Conservation (phyloP, 2,888 invertebrate genomes). For the Axea sp. region DNA sequence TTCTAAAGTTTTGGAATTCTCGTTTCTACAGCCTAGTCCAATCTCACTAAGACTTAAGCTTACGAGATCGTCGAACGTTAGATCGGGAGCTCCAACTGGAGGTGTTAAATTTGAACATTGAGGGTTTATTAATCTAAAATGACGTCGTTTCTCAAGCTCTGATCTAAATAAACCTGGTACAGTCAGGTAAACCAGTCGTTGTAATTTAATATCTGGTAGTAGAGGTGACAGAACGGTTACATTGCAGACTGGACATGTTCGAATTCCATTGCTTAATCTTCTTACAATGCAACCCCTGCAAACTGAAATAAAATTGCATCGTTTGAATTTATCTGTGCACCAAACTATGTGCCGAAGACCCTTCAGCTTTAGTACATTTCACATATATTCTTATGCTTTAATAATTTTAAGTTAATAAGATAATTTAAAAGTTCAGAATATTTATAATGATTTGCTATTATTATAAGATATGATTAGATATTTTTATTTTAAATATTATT, state of each 20-base stretch:
- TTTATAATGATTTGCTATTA: no score
- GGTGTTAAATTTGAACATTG: constrained; percentile 69
- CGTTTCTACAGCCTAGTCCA: constrained; percentile 12
- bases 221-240: constrained; percentile 68
- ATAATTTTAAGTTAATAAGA: no score
- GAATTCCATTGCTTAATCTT: constrained; percentile 70
- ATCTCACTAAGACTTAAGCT: constrained; percentile 72
- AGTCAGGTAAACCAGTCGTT: constrained; percentile 72
- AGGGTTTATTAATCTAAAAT: constrained; percentile 72
- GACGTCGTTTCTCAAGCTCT: constrained; percentile 72
- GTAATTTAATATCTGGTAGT: constrained; percentile 70
- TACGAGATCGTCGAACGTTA: constrained; percentile 72
- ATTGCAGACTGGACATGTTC: constrained; percentile 73
- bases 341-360: no score
- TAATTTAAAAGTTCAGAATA: no score
- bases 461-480: no score
- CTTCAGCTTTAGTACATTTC: no score
- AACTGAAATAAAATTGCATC: constrained; percentile 66
- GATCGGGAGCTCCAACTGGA: constrained; percentile 70
- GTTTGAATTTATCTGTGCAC: no score
- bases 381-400: no score
- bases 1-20: constrained; percentile 24
- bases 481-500: no score
- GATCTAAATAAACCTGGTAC: constrained; percentile 75
- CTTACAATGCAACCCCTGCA: constrained; percentile 76